Evolutionary conservation across 2,888 invertebrate genomes (phyloP).

Genomic region (Byasa hedistus): DNA sequence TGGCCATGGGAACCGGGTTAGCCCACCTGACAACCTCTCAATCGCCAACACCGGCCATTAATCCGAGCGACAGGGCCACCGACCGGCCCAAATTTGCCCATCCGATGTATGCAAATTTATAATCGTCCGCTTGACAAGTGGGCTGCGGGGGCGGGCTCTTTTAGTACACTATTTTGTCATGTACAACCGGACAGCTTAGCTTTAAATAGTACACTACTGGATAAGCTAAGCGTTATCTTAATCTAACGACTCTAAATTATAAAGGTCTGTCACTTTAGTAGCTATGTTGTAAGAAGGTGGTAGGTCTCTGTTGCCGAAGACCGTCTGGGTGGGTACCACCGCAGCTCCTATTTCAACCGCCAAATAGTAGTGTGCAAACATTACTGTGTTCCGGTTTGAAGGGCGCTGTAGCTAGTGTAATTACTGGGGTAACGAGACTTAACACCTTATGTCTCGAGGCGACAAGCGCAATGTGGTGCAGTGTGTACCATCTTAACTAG

Average conservation of each 20-base stretch:
- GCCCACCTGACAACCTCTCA: slow-evolving; percentile 13
- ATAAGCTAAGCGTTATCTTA: slow-evolving; percentile 1
- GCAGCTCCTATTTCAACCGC: too few species aligned
- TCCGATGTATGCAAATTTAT: slow-evolving; percentile 35
- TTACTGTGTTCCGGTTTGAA: too few species aligned
- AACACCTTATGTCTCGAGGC: too few species aligned
- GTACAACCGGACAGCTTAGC: slow-evolving; percentile 12
- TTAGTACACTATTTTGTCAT: slow-evolving; percentile 24
- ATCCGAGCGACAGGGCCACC: slow-evolving; percentile 35
- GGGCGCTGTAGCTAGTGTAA: too few species aligned
- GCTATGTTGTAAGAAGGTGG: too few species aligned
- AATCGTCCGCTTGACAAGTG: slow-evolving; percentile 37
- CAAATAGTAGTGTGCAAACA: too few species aligned
- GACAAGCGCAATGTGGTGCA: too few species aligned
- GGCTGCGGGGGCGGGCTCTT: slow-evolving; percentile 19
- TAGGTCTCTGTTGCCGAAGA: too few species aligned
- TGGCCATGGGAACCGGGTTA: slow-evolving; percentile 13
- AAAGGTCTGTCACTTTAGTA: too few species aligned
- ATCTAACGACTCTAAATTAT: background rate
- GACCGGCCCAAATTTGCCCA: slow-evolving; percentile 34
- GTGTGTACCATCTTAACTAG: too few species aligned
- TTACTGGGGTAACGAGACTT: too few species aligned
- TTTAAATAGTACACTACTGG: slow-evolving; percentile 1
- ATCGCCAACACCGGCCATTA: slow-evolving; percentile 30
- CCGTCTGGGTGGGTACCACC: too few species aligned